Evolutionary conservation across 1,140 invertebrate genomes (phyloP).

Genomic region (Lasioglossum baleicum): DNA sequence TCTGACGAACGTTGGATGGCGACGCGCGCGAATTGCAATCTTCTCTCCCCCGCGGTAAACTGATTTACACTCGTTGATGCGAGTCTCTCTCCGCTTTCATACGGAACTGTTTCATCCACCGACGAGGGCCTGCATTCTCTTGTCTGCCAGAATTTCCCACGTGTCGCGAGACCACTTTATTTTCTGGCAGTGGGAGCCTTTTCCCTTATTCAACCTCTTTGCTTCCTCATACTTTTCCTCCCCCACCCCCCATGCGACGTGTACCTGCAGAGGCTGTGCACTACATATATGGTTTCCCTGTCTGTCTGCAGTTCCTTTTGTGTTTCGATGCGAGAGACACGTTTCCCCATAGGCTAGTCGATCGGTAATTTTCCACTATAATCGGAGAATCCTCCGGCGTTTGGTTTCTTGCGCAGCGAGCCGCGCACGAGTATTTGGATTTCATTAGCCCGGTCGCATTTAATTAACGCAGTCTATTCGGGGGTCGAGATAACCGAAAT

Average conservation of each 20-base stretch:
- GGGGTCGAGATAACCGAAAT: conserved; percentile 25
- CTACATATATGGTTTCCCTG: neutral
- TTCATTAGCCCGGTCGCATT: conserved; percentile 19
- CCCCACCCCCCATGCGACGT: neutral
- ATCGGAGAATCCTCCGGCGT: conserved; percentile 35
- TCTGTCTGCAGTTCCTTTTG: conserved; percentile 6
- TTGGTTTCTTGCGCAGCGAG: neutral
- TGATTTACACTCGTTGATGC: conserved; percentile 46
- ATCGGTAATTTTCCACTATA: conserved; percentile 56
- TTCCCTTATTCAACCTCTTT: conserved; percentile 40
- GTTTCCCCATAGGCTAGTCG: conserved; percentile 46
- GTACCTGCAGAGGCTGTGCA: neutral
- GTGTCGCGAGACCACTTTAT: conserved; percentile 62
- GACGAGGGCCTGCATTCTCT: conserved; percentile 26
- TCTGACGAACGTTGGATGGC: neutral
- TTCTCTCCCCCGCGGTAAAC: conserved; percentile 25
- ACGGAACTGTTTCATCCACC: conserved; percentile 24
- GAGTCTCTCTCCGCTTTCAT: conserved; percentile 14
- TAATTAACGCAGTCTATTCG: conserved; percentile 25
- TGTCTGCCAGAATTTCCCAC: conserved; percentile 59
- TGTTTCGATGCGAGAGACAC: conserved; percentile 47
- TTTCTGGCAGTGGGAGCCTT: conserved; percentile 55
- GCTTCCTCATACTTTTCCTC: conserved; percentile 2
- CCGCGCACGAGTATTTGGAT: conserved; percentile 9
- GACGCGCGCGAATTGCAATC: conserved; percentile 29